Conservation (phyloP, 2,888 invertebrate species). For the Rotaria sp. region DNA sequence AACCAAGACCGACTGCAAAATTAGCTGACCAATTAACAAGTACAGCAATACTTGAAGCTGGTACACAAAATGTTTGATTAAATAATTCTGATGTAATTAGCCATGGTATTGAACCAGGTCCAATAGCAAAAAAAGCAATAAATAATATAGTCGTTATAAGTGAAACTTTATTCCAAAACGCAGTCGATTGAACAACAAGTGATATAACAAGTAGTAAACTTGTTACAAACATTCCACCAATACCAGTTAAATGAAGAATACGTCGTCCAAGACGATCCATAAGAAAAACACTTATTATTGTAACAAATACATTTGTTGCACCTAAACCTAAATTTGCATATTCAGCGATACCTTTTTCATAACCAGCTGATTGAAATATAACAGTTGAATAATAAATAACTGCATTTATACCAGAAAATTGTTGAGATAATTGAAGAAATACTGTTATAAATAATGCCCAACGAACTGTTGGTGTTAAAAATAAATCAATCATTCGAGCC, state of each 20-base stretch:
- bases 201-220: conserved; percentile 62
- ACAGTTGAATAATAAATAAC: conserved; percentile 90
- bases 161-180: neutral
- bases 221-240: conserved; percentile 96
- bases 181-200: neutral
- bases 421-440: conserved; percentile 90
- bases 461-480: neutral
- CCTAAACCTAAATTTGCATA: conserved; percentile 91
- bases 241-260: conserved; percentile 83
- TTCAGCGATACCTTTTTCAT: conserved; percentile 67
- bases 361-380: conserved; percentile 79
- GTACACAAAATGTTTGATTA: conserved; percentile 87
- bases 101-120: conserved; percentile 81
- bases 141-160: conserved; percentile 86
- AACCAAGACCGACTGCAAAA: conserved; percentile 87
- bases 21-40: conserved; percentile 95
- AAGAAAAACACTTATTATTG: conserved; percentile 82
- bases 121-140: conserved; percentile 90
- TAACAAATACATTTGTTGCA: conserved; percentile 92
- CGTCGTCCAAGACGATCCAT: conserved; percentile 91
- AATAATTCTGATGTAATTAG: conserved; percentile 94
- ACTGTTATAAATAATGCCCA: neutral
- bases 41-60: conserved; percentile 91
- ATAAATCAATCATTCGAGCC: neutral
- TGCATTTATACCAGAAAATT: conserved; percentile 92